These are phyloP conservation scores for Jaculus jaculus DNA, from an alignment of 2,113 vertebrate genomes.

Conservation along the genomic window DNA sequence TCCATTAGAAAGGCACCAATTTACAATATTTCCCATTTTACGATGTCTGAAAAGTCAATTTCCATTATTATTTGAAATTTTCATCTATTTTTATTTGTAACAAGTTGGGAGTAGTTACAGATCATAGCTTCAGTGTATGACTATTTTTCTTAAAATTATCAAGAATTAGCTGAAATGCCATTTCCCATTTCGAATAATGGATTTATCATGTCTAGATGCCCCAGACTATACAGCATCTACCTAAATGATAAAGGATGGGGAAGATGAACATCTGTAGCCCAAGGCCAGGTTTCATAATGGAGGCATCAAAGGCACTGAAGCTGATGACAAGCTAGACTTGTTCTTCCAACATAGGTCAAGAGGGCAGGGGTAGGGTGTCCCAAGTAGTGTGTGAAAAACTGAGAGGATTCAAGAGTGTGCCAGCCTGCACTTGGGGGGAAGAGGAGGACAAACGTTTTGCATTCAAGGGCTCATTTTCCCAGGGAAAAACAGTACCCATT, in stretches of 20 bases:
- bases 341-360: not conserved
- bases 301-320: not conserved
- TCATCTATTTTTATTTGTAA: constrained; percentile 37
- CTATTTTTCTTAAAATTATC: constrained; percentile 19
- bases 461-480: not conserved
- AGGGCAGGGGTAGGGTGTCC: not conserved
- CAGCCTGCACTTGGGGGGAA: not conserved
- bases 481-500: not conserved
- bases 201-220: not conserved
- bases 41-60: constrained; percentile 44
- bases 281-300: not conserved
- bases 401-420: not conserved
- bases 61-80: constrained; percentile 37
- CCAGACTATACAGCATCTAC: not conserved
- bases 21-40: constrained; percentile 40
- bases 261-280: not conserved
- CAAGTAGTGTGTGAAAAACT: not conserved
- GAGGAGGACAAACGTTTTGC: not conserved
- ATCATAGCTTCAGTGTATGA: not conserved
- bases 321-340: not conserved
- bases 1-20: constrained; percentile 41
- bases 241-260: not conserved
- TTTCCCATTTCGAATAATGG: not conserved
- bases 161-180: not conserved
- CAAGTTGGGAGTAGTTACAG: constrained; percentile 34